phyloP scores from a whole-genome alignment of 2,113 vertebrate species.

The Megaceryle torquata region DNA sequence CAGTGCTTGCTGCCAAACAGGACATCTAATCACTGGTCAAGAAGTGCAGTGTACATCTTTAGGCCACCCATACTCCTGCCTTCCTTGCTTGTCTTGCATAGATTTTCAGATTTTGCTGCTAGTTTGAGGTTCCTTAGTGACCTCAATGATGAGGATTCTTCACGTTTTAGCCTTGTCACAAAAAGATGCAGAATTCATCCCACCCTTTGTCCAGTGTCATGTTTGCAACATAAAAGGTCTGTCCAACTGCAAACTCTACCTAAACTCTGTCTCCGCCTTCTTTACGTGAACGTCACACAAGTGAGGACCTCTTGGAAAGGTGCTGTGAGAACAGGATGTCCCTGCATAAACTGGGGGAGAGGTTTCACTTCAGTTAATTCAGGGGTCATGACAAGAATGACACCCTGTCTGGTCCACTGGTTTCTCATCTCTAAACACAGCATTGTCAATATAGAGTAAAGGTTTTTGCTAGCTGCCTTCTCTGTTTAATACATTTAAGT shows the following conservation, averaged over 20 bases:
- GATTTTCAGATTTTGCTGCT: not conserved
- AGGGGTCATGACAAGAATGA: not conserved
- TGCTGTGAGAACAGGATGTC: not conserved
- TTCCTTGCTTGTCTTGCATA: too few relatives aligned
- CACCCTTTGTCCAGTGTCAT: not conserved
- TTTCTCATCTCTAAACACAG: constrained; percentile 5
- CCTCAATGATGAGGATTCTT: not conserved
- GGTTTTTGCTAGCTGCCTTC: not conserved
- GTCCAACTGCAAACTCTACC: not conserved
- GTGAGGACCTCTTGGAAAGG: not conserved
- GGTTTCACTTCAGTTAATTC: not conserved
- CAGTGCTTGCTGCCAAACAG: not conserved
- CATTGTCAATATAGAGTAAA: not conserved
- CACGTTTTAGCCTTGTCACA: not conserved
- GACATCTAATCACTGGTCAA: too few relatives aligned
- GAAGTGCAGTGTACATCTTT: not conserved
- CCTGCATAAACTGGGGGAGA: not conserved
- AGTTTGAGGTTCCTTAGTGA: not conserved
- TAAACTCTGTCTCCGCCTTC: not conserved
- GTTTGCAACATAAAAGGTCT: not conserved
- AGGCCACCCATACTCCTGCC: not conserved
- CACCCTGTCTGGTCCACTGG: not conserved
- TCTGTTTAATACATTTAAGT: constrained; percentile 69
- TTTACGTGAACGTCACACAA: not conserved
- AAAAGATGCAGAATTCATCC: not conserved